These are phyloP conservation scores for Helleia helle DNA, from an alignment of 2,888 invertebrate genomes.

Conservation along the genomic window DNA sequence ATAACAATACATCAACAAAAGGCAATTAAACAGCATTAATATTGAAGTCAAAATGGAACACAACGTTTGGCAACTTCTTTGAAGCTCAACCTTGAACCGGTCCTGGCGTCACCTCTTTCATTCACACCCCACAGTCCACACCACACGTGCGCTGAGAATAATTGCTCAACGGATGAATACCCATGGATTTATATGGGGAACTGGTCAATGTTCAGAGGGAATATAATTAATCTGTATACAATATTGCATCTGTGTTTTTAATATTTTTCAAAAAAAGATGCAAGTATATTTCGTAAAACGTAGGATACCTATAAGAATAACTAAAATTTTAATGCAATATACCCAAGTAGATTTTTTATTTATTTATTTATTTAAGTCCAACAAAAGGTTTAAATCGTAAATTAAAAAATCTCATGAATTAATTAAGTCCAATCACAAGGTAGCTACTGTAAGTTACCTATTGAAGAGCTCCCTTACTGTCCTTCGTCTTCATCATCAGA, in stretches of 20 bases:
- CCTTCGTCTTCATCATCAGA: too few species aligned
- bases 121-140: slow-evolving; percentile 35
- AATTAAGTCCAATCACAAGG: too few species aligned
- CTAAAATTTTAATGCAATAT: too few species aligned
- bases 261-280: neutral
- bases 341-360: too few species aligned
- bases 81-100: slow-evolving; percentile 31
- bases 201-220: slow-evolving; percentile 14
- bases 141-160: slow-evolving; percentile 53
- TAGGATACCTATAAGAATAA: too few species aligned
- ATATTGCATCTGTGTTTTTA: neutral
- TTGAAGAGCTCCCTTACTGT: too few species aligned
- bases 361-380: too few species aligned
- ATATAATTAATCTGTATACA: neutral
- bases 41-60: neutral
- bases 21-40: neutral
- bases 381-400: too few species aligned
- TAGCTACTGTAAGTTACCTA: too few species aligned
- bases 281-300: too few species aligned
- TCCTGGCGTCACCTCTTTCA: slow-evolving; percentile 35
- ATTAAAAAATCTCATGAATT: too few species aligned
- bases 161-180: slow-evolving; percentile 9
- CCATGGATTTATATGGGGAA: slow-evolving; percentile 20
- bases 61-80: slow-evolving; percentile 12
- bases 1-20: too few species aligned